Evolutionary conservation across 2,113 vertebrate species (phyloP), one percentile per base, ranked within the genome.

Genomic region (Corvus cornix): DNA sequence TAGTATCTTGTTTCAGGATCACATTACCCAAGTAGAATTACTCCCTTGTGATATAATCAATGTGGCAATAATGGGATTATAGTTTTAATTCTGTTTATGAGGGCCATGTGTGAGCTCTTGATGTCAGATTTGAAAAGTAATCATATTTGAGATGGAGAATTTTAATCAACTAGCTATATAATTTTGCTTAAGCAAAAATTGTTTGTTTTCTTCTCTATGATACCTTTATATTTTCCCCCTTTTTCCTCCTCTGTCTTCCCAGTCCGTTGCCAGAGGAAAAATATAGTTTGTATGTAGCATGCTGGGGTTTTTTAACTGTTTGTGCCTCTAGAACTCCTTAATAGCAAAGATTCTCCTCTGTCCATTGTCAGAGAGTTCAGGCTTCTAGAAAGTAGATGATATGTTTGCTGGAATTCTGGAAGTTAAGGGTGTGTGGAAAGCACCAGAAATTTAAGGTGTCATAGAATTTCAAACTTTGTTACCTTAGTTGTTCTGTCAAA

Each of bases 1-100:
- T 79, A 72, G 87, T 85, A 81, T 97, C 93, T 95, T 89, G 62
- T 97, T 92, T 91, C 89, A 89, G 70, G 94, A 94, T 97, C 84
- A 39, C 86, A 53, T 92, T 97, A 92, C 83, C 91, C 95, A 87
- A 91, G 55, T 96, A 84, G 90, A 91, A 78, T 94, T 94, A 93
- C 85, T 83, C 82, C 84, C 28, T 78, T 11, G 4, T 90, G 88
- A 95, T 95, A 62, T 53, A 94, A 94, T 91, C 90, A 96, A 56
- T 89, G 79, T 27, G 21, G 90, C 56, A 96, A 82, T 96, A 96
- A 96, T 86, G 90, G 66, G 76, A 93, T 84, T 95, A 83, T 56
- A 77, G 55, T 87, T 96, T 92, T 93, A 94, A 81, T 97, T 96
- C 83, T 97, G 76, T 66, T 95, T 89, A 87, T 82, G 87, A 95